phyloP scores from a whole-genome alignment of 2,113 vertebrate species.

The Coreoperca whiteheadi region DNA sequence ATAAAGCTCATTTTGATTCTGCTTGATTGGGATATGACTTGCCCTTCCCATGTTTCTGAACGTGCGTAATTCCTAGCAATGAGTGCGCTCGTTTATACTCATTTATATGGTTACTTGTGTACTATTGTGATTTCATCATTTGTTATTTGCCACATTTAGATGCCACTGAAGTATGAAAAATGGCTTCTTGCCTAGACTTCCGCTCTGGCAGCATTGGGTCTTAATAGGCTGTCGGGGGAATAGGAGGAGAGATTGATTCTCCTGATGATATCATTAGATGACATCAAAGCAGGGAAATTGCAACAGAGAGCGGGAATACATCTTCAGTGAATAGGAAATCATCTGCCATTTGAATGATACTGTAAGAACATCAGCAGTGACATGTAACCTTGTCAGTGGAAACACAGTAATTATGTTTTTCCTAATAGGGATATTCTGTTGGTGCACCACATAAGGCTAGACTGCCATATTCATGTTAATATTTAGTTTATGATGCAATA shows the following conservation, averaged over 20 bases:
- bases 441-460: neutral
- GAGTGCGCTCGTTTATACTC: constrained; percentile 21
- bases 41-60: constrained; percentile 24
- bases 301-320: constrained; percentile 55
- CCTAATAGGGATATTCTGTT: constrained; percentile 30
- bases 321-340: constrained; percentile 61
- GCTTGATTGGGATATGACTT: constrained; percentile 38
- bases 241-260: constrained; percentile 63
- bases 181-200: constrained; percentile 55
- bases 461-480: neutral
- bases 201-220: constrained; percentile 44
- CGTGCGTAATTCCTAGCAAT: constrained; percentile 16
- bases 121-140: constrained; percentile 67
- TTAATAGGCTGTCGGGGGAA: constrained; percentile 66
- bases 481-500: constrained; percentile 13
- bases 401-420: constrained; percentile 55
- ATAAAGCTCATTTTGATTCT: too few species aligned
- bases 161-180: constrained; percentile 59
- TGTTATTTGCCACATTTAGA: constrained; percentile 60
- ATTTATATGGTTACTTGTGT: constrained; percentile 58
- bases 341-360: constrained; percentile 50
- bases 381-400: constrained; percentile 37
- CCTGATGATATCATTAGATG: constrained; percentile 74
- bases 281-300: constrained; percentile 75
- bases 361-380: constrained; percentile 24